Evolutionary conservation across 2,888 invertebrate species (phyloP), one percentile per base, ranked within the genome.

Genomic region (Scaptomyza reducta): DNA sequence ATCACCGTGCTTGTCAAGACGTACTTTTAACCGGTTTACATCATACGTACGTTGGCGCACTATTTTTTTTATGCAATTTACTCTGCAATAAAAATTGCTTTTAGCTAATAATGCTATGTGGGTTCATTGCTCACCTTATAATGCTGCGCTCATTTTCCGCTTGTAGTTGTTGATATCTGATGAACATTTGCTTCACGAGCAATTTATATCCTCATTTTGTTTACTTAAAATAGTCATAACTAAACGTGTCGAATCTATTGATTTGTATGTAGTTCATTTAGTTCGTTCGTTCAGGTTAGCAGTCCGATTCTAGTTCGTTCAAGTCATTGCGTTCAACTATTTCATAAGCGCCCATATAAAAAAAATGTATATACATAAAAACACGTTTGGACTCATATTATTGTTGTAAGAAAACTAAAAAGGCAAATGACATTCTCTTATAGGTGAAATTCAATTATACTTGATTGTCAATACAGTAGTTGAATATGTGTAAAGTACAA

Each of bases 121-220:
- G 7, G 2, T 11, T 5, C 5, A 9, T 13, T 33, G 2, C 29
- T 71, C 74, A 91, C 91, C 91, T 87, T 55, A 91, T 77, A 18
- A 91, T 90, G 63, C 85, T 85, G 25, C 91, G 87, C 56, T 91
- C 92, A 69, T 91, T 91, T 77, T 91, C 91, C 0, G 79, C 81
- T 78, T 91, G 92, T 14, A 91, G 83, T 62, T 88, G 87, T 54
- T 90, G 90, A 35, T 91, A 91, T 66, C 85, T 89, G 33, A 79
- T 59, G 46, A 87, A 88, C 13, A 91, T 68, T 57, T 89, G 89
- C 6, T 91, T 91, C 0, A 88, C 89, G 22, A 91, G 62, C 46
- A 86, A 55, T 56, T 90, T 90, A 53, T 91, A 91, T 59, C 81
- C n/a, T 84, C 69, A 33, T 89, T 88, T 31, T 86, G 82, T 45